A percentile compares a stretch with the other conserved stretches of the same genome.
Evolutionary conservation across 2,797 vertebrate species (phyloP).

Genomic region (Phyllotis vaccarum): DNA sequence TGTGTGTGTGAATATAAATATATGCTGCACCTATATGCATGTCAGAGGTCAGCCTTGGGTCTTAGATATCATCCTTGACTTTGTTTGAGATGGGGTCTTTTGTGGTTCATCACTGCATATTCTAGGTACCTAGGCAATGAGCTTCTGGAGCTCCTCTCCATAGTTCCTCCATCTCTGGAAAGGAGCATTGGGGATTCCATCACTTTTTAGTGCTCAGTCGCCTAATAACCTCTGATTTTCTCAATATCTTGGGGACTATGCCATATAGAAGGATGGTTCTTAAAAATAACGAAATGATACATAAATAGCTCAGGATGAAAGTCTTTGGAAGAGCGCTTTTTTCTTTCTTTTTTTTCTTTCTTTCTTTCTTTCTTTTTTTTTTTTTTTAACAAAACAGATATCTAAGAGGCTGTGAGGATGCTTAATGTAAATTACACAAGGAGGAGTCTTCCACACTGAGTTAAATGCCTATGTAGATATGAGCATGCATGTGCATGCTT

Average conservation of each 20-base stretch:
- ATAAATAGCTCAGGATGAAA: not conserved
- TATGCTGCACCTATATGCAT: not conserved
- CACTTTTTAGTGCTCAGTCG: not conserved
- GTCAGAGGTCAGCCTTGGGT: not conserved
- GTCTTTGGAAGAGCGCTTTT: not conserved
- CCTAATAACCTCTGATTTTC: not conserved
- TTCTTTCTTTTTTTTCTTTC: constrained; percentile 21
- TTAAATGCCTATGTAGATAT: not conserved
- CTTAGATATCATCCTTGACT: not conserved
- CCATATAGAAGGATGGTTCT: not conserved
- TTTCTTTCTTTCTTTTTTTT: constrained; percentile 12
- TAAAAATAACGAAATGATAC: constrained; percentile 48
- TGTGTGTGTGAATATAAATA: not conserved
- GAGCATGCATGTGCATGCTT: not conserved
- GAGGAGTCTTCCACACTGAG: not conserved
- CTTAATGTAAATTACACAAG: not conserved
- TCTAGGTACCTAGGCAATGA: not conserved
- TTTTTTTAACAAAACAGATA: not conserved
- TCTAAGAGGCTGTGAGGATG: not conserved
- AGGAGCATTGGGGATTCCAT: not conserved
- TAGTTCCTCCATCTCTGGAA: not conserved
- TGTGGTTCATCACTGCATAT: not conserved
- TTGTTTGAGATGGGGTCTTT: not conserved
- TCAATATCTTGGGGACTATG: not conserved
- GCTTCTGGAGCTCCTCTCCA: not conserved